Evolutionary conservation across 2,888 invertebrate species (phyloP).

Genomic region (Metopia argyrocephala): DNA sequence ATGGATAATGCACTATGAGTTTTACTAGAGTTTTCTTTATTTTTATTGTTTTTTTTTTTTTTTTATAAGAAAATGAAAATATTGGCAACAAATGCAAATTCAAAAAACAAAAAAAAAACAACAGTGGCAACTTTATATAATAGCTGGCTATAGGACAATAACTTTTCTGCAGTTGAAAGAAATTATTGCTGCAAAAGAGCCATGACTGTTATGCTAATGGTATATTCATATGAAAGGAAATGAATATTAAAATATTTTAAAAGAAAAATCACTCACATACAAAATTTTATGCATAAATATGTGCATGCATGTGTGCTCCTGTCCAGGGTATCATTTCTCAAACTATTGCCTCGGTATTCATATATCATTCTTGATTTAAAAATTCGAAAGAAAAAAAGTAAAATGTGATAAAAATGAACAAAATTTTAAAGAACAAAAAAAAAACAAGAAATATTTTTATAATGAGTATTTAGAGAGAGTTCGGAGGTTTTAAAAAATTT

Average conservation of each 20-base stretch:
- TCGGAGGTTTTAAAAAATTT: too few relatives aligned
- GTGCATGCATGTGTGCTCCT: not conserved
- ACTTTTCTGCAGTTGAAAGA: not conserved
- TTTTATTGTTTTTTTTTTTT: too few relatives aligned
- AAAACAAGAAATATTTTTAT: not conserved
- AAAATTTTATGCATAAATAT: not conserved
- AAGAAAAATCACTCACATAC: not conserved
- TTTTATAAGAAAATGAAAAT: too few relatives aligned
- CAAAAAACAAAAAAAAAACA: too few relatives aligned
- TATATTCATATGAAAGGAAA: not conserved
- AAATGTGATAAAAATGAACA: not conserved
- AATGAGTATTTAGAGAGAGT: too few relatives aligned
- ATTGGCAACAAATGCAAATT: not conserved
- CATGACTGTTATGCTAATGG: not conserved
- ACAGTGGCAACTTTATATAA: not conserved
- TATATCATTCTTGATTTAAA: constrained; percentile 9
- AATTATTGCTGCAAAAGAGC: not conserved
- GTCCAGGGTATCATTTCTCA: too few relatives aligned
- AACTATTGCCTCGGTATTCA: constrained; percentile 6
- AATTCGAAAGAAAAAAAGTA: not conserved
- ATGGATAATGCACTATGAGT: not conserved
- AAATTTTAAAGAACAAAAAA: not conserved
- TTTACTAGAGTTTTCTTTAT: too few relatives aligned
- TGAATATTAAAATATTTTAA: not conserved
- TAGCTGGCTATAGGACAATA: not conserved